Evolutionary conservation across 2,113 vertebrate species (phyloP).

Genomic region (Notiomystis cincta): DNA sequence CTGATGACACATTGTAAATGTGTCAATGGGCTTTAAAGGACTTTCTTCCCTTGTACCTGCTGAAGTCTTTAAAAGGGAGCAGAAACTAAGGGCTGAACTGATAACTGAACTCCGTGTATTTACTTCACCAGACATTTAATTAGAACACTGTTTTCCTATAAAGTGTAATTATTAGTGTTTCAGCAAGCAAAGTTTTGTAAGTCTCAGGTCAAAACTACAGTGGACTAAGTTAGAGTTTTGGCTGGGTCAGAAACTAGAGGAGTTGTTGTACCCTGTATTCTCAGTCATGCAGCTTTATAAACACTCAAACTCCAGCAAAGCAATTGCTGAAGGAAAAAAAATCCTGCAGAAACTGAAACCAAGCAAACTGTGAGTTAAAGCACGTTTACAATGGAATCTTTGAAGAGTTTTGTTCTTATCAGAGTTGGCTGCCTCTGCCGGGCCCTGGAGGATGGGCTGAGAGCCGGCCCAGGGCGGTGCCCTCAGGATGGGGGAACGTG

Average conservation of each 20-base stretch:
- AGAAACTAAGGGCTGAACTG: not conserved
- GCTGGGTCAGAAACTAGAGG: not conserved
- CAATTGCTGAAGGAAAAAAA: not conserved
- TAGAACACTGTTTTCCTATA: not conserved
- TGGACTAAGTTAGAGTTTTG: not conserved
- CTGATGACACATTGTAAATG: not conserved
- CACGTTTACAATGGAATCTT: not conserved
- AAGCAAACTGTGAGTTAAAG: not conserved
- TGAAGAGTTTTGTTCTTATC: not conserved
- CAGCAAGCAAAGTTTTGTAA: not conserved
- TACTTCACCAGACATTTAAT: not conserved
- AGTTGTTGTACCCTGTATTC: not conserved
- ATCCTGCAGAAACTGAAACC: not conserved
- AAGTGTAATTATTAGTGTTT: not conserved
- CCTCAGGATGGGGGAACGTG: rapidly evolving
- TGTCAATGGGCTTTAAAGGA: not conserved
- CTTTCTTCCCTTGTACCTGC: not conserved
- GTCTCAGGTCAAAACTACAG: not conserved
- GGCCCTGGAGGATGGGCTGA: not conserved
- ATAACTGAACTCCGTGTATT: not conserved
- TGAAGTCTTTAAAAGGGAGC: not conserved
- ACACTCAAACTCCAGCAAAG: not conserved
- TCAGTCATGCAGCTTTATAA: not conserved
- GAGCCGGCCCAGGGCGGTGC: not conserved
- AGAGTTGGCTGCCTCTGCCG: not conserved